A percentile compares a stretch with the other conserved stretches of the same genome.
phyloP scores from a whole-genome alignment of 2,113 vertebrate genomes.

The Boleophthalmus pectinirostris region DNA sequence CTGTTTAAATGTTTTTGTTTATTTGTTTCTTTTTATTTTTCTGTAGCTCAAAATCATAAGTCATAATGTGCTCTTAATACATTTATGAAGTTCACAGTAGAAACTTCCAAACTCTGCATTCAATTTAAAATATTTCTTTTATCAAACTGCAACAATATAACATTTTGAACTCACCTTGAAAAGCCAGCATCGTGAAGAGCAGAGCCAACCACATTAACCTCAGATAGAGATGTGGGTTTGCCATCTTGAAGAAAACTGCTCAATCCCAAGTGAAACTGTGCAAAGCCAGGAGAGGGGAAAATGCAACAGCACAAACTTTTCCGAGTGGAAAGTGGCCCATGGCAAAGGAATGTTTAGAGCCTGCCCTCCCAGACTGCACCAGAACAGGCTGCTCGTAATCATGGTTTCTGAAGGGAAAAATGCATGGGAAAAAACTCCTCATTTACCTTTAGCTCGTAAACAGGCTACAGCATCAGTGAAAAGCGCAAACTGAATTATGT shows the following conservation, averaged over 20 bases:
- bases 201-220: slow-evolving; percentile 52
- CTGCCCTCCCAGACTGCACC: slow-evolving; percentile 26
- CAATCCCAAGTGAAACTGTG: slow-evolving; percentile 18
- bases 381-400: slow-evolving; percentile 24
- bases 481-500: too few relatives aligned
- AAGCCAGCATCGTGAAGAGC: slow-evolving; percentile 57
- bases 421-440: neutral
- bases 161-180: slow-evolving; percentile 63
- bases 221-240: slow-evolving; percentile 53
- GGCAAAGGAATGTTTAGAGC: slow-evolving; percentile 53
- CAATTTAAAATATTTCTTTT: neutral
- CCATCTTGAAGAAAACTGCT: slow-evolving; percentile 54
- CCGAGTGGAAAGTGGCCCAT: slow-evolving; percentile 58
- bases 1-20: neutral
- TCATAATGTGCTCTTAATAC: neutral
- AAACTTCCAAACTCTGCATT: neutral
- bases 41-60: neutral
- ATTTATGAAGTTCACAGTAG: neutral
- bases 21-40: neutral
- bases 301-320: slow-evolving; percentile 35
- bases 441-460: neutral
- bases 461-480: too few relatives aligned
- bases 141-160: neutral
- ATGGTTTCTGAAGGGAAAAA: slow-evolving; percentile 18
- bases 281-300: slow-evolving; percentile 22